Evolutionary conservation across 2,888 invertebrate species (phyloP).

Genomic region (Tyria jacobaeae): DNA sequence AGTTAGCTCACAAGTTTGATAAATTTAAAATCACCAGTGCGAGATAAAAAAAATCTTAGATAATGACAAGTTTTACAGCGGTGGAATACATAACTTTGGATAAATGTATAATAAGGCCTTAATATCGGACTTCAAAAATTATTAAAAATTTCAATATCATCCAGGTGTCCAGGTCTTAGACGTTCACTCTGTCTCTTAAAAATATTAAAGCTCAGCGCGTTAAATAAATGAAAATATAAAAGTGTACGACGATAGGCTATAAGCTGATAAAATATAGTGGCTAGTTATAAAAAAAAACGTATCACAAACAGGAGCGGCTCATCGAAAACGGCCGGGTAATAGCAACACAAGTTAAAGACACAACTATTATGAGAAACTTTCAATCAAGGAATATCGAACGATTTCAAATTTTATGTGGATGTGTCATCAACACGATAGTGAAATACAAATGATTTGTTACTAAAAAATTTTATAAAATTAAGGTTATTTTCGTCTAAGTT

Average conservation of each 20-base stretch:
- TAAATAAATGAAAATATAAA: constrained; percentile 8
- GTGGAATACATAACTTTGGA: background rate
- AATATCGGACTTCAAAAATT: background rate
- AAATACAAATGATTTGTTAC: too few species aligned
- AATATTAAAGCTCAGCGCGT: background rate
- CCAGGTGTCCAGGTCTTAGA: background rate
- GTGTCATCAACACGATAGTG: background rate
- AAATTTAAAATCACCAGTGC: too few species aligned
- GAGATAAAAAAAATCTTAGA: too few species aligned
- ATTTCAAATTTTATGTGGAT: constrained; percentile 26
- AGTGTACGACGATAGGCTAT: background rate
- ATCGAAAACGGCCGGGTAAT: constrained; percentile 49
- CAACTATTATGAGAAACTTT: constrained; percentile 63
- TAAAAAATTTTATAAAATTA: too few species aligned
- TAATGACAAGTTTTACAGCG: background rate
- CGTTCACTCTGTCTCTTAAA: background rate
- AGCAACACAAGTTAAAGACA: constrained; percentile 55
- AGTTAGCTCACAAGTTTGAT: too few species aligned
- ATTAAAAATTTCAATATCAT: background rate
- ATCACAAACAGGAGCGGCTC: constrained; percentile 8
- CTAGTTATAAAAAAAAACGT: constrained; percentile 49
- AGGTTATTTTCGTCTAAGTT: too few species aligned
- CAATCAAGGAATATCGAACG: constrained; percentile 34
- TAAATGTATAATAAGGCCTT: too few species aligned
- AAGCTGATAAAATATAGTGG: constrained; percentile 18